These are phyloP conservation scores for Drosophila prosaltans DNA, from an alignment of 1,140 invertebrate species.

Conservation along the genomic window DNA sequence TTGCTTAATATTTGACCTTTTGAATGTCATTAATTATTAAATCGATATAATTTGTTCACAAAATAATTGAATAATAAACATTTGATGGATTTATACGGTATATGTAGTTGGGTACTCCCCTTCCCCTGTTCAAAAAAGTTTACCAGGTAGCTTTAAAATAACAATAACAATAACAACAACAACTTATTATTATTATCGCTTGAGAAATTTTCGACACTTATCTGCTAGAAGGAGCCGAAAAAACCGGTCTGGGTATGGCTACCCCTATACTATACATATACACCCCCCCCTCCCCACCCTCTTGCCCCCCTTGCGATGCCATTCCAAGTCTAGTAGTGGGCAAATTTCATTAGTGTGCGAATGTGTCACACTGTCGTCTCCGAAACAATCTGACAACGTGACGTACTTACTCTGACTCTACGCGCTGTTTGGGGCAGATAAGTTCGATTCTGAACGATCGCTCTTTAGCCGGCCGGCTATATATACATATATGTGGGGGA, in stretches of 20 bases:
- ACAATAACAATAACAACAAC: background rate
- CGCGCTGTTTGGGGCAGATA: slow-evolving; percentile 49
- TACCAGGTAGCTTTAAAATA: background rate
- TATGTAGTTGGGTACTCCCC: background rate
- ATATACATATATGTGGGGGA: slow-evolving; percentile 23
- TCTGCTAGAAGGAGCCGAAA: slow-evolving; percentile 31
- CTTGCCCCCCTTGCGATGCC: background rate
- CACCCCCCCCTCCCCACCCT: too few species aligned
- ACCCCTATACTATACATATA: background rate
- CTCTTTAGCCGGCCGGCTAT: slow-evolving; percentile 51
- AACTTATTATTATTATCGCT: slow-evolving; percentile 38
- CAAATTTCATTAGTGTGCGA: slow-evolving; percentile 30
- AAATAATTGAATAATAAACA: too few species aligned
- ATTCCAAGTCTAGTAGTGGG: slow-evolving; percentile 27
- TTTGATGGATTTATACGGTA: background rate
- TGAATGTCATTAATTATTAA: too few species aligned
- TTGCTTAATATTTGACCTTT: too few species aligned
- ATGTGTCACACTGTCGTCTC: slow-evolving; percentile 67
- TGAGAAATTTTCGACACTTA: slow-evolving; percentile 45
- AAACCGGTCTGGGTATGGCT: slow-evolving; percentile 52
- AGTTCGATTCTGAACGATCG: slow-evolving; percentile 46
- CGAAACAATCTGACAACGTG: slow-evolving; percentile 44
- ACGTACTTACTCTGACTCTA: slow-evolving; percentile 36
- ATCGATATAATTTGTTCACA: too few species aligned
- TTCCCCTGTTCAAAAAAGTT: too few species aligned